Conservation (phyloP, 2,797 vertebrate species). For the Artibeus jamaicensis region DNA sequence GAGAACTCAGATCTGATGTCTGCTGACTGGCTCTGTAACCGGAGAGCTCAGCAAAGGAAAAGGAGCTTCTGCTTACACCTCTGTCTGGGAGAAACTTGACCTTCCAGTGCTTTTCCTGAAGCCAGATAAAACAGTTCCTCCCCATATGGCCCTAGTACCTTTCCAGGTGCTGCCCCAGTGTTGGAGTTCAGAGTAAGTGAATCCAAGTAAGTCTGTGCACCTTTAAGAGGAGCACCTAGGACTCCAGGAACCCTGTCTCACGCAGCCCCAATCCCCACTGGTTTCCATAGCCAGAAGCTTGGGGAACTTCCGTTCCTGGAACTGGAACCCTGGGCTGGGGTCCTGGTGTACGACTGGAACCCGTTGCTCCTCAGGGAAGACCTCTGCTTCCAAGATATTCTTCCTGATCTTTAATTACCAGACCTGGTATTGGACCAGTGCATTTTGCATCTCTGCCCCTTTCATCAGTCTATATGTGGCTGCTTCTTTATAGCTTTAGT, state of each 20-base stretch:
- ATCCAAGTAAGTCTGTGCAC: neutral
- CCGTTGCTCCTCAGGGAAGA: neutral
- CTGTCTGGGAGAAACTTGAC: neutral
- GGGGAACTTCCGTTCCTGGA: neutral
- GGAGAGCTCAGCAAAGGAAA: neutral
- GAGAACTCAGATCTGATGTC: neutral
- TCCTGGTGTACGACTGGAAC: neutral
- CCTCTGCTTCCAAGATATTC: neutral
- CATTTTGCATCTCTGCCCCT: neutral
- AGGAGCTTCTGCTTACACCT: neutral
- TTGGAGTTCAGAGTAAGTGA: neutral
- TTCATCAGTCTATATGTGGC: neutral
- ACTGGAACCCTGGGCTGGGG: neutral
- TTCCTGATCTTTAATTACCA: neutral
- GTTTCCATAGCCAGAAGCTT: neutral
- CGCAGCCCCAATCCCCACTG: neutral
- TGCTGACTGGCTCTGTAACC: neutral
- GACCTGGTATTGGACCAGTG: neutral
- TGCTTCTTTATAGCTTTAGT: neutral
- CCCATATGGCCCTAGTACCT: neutral
- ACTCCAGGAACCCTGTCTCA: neutral
- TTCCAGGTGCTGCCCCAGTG: neutral
- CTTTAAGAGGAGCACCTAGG: neutral
- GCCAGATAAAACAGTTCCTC: neutral
- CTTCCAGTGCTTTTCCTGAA: neutral